Percentiles rank a stretch among this genome's conserved stretches.
phyloP scores from a whole-genome alignment of 2,797 vertebrate genomes.

The Telmatherina bonti region DNA sequence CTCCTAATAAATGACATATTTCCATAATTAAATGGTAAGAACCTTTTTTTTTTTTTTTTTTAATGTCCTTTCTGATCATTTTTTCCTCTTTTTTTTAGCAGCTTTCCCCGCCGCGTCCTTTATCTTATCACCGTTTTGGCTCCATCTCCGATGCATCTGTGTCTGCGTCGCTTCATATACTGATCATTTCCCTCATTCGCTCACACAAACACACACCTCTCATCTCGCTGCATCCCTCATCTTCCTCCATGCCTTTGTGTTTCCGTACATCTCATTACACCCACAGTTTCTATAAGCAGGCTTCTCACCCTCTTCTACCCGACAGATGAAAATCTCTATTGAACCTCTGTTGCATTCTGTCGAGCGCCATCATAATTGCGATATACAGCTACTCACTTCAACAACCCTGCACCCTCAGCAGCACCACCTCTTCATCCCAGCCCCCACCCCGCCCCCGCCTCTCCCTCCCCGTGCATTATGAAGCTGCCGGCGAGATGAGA shows the following conservation, averaged over 20 bases:
- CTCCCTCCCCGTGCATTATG: constrained; percentile 43
- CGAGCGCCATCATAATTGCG: constrained; percentile 53
- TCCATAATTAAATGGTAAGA: background rate
- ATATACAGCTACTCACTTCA: constrained; percentile 54
- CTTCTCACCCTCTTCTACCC: constrained; percentile 42
- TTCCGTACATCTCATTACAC: constrained; percentile 68
- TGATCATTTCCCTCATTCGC: background rate
- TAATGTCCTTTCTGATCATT: too few species aligned
- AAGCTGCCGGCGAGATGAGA: constrained; percentile 54
- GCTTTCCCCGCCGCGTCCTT: background rate
- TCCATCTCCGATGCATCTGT: background rate
- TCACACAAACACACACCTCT: constrained; percentile 18
- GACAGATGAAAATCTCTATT: constrained; percentile 60
- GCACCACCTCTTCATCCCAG: constrained; percentile 11
- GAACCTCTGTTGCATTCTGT: constrained; percentile 52
- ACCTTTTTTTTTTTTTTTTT: too few species aligned
- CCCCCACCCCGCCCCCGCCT: background rate
- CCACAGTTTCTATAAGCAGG: constrained; percentile 61
- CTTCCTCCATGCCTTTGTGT: constrained; percentile 23
- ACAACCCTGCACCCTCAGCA: constrained; percentile 35
- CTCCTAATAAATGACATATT: background rate
- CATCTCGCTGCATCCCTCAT: constrained; percentile 25
- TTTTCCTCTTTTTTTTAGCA: background rate
- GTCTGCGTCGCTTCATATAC: constrained; percentile 3
- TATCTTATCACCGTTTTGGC: background rate